These are phyloP conservation scores for Zaprionus ornatus DNA, from an alignment of 1,140 invertebrate genomes.

Conservation along the genomic window DNA sequence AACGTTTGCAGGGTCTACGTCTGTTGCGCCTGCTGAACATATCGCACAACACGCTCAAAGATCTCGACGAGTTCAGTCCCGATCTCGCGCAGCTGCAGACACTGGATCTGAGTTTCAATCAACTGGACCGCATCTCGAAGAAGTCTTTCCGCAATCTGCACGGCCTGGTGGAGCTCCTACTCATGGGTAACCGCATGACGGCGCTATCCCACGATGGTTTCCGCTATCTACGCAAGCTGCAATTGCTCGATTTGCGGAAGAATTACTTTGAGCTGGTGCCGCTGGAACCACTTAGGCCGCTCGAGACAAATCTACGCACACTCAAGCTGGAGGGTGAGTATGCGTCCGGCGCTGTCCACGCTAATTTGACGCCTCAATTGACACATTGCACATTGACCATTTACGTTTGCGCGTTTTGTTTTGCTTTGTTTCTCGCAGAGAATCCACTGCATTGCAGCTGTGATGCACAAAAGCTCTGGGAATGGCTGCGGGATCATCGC, in stretches of 20 bases:
- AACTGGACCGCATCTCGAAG: conserved; percentile 90
- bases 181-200: conserved; percentile 93
- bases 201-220: conserved; percentile 91
- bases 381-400: background rate
- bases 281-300: conserved; percentile 89
- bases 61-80: conserved; percentile 92
- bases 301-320: conserved; percentile 92
- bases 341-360: background rate
- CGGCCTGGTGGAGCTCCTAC: conserved; percentile 90
- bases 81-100: conserved; percentile 91
- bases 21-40: conserved; percentile 91
- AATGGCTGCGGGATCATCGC: conserved; percentile 94
- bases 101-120: conserved; percentile 93
- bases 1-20: conserved; percentile 91
- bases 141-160: conserved; percentile 90
- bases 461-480: conserved; percentile 93
- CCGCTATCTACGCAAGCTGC: conserved; percentile 90
- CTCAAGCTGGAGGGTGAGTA: conserved; percentile 90
- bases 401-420: background rate
- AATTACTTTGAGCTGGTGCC: conserved; percentile 94
- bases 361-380: conserved; percentile 13
- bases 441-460: conserved; percentile 93
- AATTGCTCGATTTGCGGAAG: conserved; percentile 91
- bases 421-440: conserved; percentile 85
- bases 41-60: conserved; percentile 91